Evolutionary conservation across 1,140 invertebrate genomes (phyloP), one percentile per base, ranked within the genome.

Genomic region (Drosophila pallidifrons): DNA sequence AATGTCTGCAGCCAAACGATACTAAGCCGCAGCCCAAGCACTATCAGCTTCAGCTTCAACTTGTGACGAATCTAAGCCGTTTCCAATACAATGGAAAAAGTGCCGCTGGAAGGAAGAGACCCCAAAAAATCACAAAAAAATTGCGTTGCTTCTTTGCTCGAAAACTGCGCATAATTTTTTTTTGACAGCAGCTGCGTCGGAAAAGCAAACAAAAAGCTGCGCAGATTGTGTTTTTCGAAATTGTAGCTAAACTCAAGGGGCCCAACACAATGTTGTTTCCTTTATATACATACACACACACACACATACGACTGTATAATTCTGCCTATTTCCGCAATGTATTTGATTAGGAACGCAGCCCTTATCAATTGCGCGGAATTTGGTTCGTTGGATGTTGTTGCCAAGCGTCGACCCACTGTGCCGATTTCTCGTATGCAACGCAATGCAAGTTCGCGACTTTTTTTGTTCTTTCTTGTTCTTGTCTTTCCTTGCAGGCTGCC

Each of bases 181-280:
- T 25, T 25, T 4, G 13, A 15, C 32, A 38, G 32, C 49, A 11
- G 28, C 38, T 32, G 7, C 20, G 11, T 57, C 52, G 38, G 35
- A 52, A 30, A 52, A 59, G 46, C 35, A 41, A 32, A 72, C 28
- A 65, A 8, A 47, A 47, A 61, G 75, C 73, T 77, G 80, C 82
- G 80, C 81, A 80, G 73, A 77, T 86, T 63, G 74, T 47, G 69
- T 77, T 57, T 57, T 68, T 65, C 79, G 77, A 80, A 73, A 38
- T 38, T 58, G 52, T 67, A 54, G 47, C 46, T 43, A 70, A 47
- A 57, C 47, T 59, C 45, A 67, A 66, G 70, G 43, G 66, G 13
- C 35, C 35, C 38, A 20, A 6, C 41, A n/a, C 41, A 43, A 54
- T 43, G 46, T 38, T 57, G 68, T 65, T 72, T 58, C 32, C 49